Evolutionary conservation across 2,113 vertebrate genomes (phyloP).

Genomic region (Parus major): DNA sequence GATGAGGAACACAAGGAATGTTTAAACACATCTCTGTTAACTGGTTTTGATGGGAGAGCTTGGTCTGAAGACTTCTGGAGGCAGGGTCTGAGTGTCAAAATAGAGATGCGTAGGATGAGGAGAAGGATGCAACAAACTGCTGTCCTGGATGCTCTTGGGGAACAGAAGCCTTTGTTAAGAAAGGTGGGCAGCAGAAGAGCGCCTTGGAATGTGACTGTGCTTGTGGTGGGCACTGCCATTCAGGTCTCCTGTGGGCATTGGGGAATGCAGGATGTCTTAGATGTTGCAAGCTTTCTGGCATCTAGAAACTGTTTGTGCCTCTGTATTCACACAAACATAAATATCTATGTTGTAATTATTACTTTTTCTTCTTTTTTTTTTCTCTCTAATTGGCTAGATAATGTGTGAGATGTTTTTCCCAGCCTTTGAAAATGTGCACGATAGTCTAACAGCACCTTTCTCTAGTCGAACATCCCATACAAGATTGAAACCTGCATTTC

Average conservation of each 20-base stretch:
- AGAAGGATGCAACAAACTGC: not conserved
- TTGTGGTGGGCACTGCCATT: not conserved
- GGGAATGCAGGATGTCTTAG: not conserved
- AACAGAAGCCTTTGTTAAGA: not conserved
- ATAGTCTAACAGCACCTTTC: slow-evolving; percentile 76
- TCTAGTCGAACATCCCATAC: slow-evolving; percentile 75
- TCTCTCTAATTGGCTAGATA: slow-evolving; percentile 74
- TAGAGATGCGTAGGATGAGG: not conserved
- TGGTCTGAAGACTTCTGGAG: not conserved
- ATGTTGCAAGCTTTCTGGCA: not conserved
- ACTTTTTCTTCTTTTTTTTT: not conserved
- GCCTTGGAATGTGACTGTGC: not conserved
- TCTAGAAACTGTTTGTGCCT: not conserved
- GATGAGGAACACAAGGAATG: not conserved
- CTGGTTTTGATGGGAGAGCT: not conserved
- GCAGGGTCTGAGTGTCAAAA: not conserved
- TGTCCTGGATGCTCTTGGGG: not conserved
- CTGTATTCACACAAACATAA: not conserved
- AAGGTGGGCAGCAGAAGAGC: not conserved
- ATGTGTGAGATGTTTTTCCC: slow-evolving; percentile 90
- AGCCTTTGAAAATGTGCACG: slow-evolving; percentile 82
- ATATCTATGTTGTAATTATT: not conserved
- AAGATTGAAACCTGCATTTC: slow-evolving; percentile 80
- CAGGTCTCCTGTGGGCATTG: not conserved
- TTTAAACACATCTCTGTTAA: not conserved